Evolutionary conservation across 2,113 vertebrate genomes (phyloP).

Genomic region (Oreochromis aureus): DNA sequence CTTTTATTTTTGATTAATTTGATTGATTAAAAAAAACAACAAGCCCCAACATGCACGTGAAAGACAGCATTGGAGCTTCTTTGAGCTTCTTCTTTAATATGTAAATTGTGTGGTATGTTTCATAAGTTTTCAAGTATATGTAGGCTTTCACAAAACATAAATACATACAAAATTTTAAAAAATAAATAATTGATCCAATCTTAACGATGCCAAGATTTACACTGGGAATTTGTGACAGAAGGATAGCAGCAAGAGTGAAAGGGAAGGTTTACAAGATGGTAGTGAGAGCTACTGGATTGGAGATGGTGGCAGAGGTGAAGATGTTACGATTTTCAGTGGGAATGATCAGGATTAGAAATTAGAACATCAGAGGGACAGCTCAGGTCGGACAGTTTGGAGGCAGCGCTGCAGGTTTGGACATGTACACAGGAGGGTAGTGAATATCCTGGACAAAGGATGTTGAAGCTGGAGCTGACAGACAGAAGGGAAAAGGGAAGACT

Average conservation of each 20-base stretch:
- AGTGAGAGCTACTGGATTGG: not conserved
- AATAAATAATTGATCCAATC: not conserved
- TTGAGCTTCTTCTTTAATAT: not conserved
- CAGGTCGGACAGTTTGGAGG: not conserved
- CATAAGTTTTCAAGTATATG: not conserved
- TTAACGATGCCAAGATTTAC: not conserved
- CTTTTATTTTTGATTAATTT: too few relatives aligned
- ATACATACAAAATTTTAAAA: not conserved
- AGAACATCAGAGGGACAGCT: not conserved
- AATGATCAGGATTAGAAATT: not conserved
- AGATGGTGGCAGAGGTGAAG: not conserved
- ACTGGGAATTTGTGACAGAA: not conserved
- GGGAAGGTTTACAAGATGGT: not conserved
- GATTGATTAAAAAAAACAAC: too few relatives aligned
- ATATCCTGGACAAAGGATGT: not conserved
- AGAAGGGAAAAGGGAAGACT: not conserved
- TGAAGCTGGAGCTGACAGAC: not conserved
- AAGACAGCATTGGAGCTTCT: too few relatives aligned
- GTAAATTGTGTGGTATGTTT: not conserved
- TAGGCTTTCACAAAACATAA: not conserved
- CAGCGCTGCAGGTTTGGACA: not conserved
- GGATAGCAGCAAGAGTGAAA: not conserved
- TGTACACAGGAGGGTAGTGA: not conserved
- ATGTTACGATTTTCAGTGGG: not conserved
- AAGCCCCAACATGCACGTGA: too few relatives aligned